Conservation (phyloP, 2,113 vertebrate genomes). For the Ageneiosus marmoratus region DNA sequence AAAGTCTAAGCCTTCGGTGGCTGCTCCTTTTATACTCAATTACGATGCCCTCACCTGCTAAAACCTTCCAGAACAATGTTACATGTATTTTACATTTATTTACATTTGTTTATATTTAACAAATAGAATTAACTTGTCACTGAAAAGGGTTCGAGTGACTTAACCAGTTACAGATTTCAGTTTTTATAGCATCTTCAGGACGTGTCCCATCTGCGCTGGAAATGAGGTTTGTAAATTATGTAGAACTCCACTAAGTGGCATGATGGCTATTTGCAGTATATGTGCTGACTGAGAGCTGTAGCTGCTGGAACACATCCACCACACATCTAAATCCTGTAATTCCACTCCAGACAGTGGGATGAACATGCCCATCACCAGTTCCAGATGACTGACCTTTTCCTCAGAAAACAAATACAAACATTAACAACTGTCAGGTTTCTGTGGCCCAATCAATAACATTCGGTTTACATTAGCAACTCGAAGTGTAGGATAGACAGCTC, state of each 20-base stretch:
- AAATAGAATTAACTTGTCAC: too few relatives aligned
- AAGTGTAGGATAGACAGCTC: constrained; percentile 53
- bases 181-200: too few relatives aligned
- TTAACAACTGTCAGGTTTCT: constrained; percentile 1
- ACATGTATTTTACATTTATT: too few relatives aligned
- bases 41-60: too few relatives aligned
- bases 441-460: constrained; percentile 38
- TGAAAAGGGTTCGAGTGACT: too few relatives aligned
- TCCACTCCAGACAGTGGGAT: not conserved
- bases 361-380: not conserved
- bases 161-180: too few relatives aligned
- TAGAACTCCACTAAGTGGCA: not conserved
- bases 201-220: too few relatives aligned
- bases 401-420: constrained; percentile 21
- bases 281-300: not conserved
- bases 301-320: not conserved
- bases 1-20: too few relatives aligned
- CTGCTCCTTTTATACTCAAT: too few relatives aligned
- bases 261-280: not conserved
- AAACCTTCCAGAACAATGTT: too few relatives aligned
- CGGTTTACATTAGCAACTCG: constrained; percentile 28
- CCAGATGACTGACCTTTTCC: not conserved
- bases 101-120: too few relatives aligned
- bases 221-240: not conserved
- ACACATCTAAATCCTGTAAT: not conserved